Percentiles rank a stretch among this genome's conserved stretches.
phyloP scores from a whole-genome alignment of 2,888 invertebrate species.

The Aspidapion aeneum region DNA sequence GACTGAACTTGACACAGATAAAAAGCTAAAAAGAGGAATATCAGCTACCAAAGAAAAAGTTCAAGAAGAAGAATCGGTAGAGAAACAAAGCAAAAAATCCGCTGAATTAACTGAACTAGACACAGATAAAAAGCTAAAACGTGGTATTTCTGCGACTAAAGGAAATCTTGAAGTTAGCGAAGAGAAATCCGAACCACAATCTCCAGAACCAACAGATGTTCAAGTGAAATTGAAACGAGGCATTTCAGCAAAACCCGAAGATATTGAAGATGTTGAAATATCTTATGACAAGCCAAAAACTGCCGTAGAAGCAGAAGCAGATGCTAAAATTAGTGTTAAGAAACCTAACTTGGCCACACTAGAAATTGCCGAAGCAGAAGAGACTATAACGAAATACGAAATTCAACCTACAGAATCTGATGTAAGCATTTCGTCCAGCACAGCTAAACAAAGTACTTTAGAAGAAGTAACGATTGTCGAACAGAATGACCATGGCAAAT shows the following conservation, averaged over 20 bases:
- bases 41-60: conserved; percentile 24
- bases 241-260: conserved; percentile 31
- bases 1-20: conserved; percentile 15
- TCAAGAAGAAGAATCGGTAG: conserved; percentile 28
- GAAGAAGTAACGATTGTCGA: conserved; percentile 32
- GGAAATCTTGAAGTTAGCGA: conserved; percentile 27
- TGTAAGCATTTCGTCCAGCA: conserved; percentile 39
- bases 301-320: conserved; percentile 4
- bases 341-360: conserved; percentile 13
- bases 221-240: conserved; percentile 37
- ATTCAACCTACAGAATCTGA: conserved; percentile 42
- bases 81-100: conserved; percentile 23
- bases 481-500: conserved; percentile 18
- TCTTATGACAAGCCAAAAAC: conserved; percentile 12
- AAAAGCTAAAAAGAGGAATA: conserved; percentile 20
- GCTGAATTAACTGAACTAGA: conserved; percentile 26
- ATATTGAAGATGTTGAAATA: conserved; percentile 27
- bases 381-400: conserved; percentile 25
- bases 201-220: conserved; percentile 19
- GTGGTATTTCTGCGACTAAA: conserved; percentile 33
- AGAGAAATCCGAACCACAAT: conserved; percentile 15
- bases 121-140: conserved; percentile 36
- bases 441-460: conserved; percentile 35
- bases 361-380: conserved; percentile 18
- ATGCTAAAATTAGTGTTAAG: conserved; percentile 20